Evolutionary conservation across 2,888 invertebrate species (phyloP).

Genomic region (Carpatolechia fugitivella): DNA sequence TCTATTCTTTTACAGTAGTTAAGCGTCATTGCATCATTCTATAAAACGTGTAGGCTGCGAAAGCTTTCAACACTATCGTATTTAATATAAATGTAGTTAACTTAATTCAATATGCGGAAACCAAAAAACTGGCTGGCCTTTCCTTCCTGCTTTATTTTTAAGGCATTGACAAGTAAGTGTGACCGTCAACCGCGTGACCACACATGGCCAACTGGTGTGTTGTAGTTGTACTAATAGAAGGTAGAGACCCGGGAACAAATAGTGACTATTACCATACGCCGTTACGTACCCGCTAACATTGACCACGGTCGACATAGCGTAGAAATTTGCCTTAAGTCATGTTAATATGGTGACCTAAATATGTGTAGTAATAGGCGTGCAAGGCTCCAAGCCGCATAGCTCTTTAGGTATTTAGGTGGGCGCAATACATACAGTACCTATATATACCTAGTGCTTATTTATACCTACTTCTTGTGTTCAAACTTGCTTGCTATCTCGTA

Average conservation of each 20-base stretch:
- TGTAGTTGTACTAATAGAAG: not conserved
- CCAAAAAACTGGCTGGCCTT: slow-evolving; percentile 16
- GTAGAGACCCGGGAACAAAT: slow-evolving; percentile 33
- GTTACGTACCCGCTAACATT: slow-evolving; percentile 53
- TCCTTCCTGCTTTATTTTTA: slow-evolving; percentile 26
- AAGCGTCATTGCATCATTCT: not conserved
- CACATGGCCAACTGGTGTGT: slow-evolving; percentile 29
- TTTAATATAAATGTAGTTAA: not conserved
- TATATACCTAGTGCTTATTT: not conserved
- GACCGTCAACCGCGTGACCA: slow-evolving; percentile 23
- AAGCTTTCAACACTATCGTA: not conserved
- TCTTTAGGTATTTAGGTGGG: slow-evolving; percentile 44
- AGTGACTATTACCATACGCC: slow-evolving; percentile 58
- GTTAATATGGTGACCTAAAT: slow-evolving; percentile 57
- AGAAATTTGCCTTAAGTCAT: slow-evolving; percentile 52
- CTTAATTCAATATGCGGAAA: slow-evolving; percentile 24
- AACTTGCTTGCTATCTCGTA: slow-evolving; percentile 8
- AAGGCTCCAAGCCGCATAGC: slow-evolving; percentile 56
- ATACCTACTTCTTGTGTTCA: not conserved
- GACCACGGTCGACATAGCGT: slow-evolving; percentile 49
- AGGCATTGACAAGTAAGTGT: slow-evolving; percentile 43
- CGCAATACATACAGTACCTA: slow-evolving; percentile 25
- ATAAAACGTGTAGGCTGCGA: not conserved
- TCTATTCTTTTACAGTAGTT: too few relatives aligned
- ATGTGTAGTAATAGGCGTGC: slow-evolving; percentile 44